phyloP scores from a whole-genome alignment of 2,888 invertebrate species.

The Mesorhabditis spiculigera region DNA sequence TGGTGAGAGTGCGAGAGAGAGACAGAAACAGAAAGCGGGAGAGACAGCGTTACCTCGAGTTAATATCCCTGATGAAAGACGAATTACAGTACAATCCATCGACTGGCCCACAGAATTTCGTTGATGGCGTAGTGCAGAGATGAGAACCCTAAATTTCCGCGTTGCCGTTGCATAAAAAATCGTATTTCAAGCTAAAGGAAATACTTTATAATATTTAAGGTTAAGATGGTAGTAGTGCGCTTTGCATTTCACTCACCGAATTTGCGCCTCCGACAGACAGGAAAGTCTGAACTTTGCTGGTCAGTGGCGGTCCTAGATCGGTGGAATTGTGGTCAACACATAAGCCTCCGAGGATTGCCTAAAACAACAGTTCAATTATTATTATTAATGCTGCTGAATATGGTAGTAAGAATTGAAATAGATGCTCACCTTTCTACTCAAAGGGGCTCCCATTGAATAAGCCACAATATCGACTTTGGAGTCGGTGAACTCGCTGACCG shows the following conservation, averaged over 20 bases:
- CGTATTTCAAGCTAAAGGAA: too few relatives aligned
- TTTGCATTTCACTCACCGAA: background rate
- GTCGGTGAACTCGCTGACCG: slow-evolving; percentile 5
- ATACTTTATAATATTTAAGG: too few relatives aligned
- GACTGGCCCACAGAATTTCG: background rate
- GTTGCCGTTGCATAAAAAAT: too few relatives aligned
- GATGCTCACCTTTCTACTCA: slow-evolving; percentile 8
- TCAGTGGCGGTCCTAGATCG: slow-evolving; percentile 5
- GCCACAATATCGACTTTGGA: slow-evolving; percentile 8
- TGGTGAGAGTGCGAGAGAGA: too few relatives aligned
- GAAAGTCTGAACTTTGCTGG: slow-evolving; percentile 8
- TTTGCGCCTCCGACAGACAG: slow-evolving; percentile 9
- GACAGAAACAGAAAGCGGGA: too few relatives aligned
- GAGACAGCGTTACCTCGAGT: background rate
- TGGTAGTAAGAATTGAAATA: background rate
- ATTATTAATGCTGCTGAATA: background rate
- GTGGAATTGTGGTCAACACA: background rate
- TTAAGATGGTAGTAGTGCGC: too few relatives aligned
- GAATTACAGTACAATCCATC: background rate
- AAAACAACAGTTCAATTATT: background rate
- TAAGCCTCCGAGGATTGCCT: slow-evolving; percentile 11
- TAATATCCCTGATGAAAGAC: background rate
- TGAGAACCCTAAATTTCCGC: background rate
- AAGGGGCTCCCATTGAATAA: slow-evolving; percentile 8
- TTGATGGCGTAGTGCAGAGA: background rate